Percentiles rank a stretch among this genome's conserved stretches.
Conservation (phyloP, 1,140 invertebrate genomes). For the Drosophila nigromelanica region DNA sequence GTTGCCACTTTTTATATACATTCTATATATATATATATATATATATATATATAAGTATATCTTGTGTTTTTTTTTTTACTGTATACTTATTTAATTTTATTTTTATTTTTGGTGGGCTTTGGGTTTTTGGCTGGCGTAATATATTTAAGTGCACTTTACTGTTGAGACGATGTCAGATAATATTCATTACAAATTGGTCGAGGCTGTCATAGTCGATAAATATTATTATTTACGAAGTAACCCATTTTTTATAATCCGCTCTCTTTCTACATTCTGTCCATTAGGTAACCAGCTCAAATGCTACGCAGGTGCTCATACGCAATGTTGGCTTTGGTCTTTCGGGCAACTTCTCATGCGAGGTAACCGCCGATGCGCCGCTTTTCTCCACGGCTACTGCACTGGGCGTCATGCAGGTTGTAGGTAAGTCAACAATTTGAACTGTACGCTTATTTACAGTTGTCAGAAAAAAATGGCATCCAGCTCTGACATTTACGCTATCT, state of each 20-base stretch:
- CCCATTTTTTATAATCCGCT: not conserved
- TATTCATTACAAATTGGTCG: not conserved
- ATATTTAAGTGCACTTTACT: conserved; percentile 73
- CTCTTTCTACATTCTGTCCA: not conserved
- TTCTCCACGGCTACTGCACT: conserved; percentile 88
- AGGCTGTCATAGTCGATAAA: not conserved
- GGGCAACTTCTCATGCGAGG: conserved; percentile 94
- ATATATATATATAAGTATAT: not conserved
- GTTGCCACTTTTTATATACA: conserved; percentile 36
- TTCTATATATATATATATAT: conserved; percentile 8
- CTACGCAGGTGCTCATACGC: conserved; percentile 90
- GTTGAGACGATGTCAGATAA: conserved; percentile 51
- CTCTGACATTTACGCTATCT: conserved; percentile 44
- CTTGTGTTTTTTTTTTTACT: conserved; percentile 11
- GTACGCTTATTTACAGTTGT: not conserved
- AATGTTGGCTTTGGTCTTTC: conserved; percentile 89
- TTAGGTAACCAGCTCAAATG: conserved; percentile 88
- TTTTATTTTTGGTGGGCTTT: conserved; percentile 38
- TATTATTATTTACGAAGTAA: not conserved
- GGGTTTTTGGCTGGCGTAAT: conserved; percentile 54
- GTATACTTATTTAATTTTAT: conserved; percentile 17
- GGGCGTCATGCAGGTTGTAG: conserved; percentile 89
- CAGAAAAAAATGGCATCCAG: not conserved
- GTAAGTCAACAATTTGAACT: conserved; percentile 85
- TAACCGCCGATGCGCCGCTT: conserved; percentile 91